Base-by-base conservation (phyloP, 2,888 invertebrate species). In the Sicus ferrugineus region DNA sequence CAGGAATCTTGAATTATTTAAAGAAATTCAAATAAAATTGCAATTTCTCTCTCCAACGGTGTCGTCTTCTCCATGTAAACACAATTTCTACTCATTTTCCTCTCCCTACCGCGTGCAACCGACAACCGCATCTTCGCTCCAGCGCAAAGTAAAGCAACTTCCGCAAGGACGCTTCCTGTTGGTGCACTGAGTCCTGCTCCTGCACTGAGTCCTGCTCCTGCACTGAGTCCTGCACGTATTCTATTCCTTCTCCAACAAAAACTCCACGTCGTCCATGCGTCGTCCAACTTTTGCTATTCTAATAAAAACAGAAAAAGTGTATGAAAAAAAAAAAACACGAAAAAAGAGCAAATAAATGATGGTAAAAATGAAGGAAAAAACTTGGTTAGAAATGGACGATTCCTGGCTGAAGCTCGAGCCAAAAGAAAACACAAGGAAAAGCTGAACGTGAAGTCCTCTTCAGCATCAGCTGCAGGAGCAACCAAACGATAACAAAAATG, bases 201-300 rank as follows among this genome's bases (percentile, higher is more conserved):
- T 34, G 34, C 34, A 1, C 14, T 14, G 34, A 9, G 14, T 42
- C 4, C 42, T 9, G 5, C 56, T 56, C n/a, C 30, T 56, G 4
- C 30, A 26, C 30, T 26, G 28, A 56, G 38, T 28, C 67, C 62
- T 56, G 63, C 69, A 71, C 62, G 63, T 58, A 68, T 62, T 63
- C 58, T 46, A 67, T 63, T 69, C 61, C 50, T 71, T 66, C 68
- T 59, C 19, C 38, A 48, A 68, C 34, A 69, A 66, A 42, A 42
- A 42, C 42, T 42, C 42, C 30, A 70, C 68, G 56, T 30, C 67
- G 67, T 67, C 67, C 72, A 66, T 69, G 67, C 70, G 65, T 71
- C 67, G 65, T 67, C 23, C 65, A 69, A 73, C 62, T 73, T 70
- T 73, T 73, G 67, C 69, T 69, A 59, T 67, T 61, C 64, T 65